Evolutionary conservation across 2,113 vertebrate genomes (phyloP).

Genomic region (Condylura cristata): DNA sequence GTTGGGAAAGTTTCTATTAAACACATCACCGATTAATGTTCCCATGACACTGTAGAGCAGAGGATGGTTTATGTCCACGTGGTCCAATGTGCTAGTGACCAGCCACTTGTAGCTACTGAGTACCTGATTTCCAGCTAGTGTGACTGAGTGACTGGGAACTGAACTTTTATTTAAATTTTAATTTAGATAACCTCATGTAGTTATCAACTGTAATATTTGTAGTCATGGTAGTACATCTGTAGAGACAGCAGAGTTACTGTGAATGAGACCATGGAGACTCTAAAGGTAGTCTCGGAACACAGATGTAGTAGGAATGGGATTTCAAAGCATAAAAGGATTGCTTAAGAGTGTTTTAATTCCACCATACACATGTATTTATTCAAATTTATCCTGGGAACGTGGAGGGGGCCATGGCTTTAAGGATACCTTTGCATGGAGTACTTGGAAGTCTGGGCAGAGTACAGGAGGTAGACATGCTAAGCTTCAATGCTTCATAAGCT

Average conservation of each 20-base stretch:
- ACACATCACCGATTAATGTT: background rate
- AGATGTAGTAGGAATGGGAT: background rate
- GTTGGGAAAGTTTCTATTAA: background rate
- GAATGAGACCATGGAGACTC: background rate
- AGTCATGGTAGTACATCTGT: no score
- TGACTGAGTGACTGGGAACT: background rate
- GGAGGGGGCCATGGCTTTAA: background rate
- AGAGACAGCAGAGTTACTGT: background rate
- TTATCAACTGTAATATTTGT: background rate
- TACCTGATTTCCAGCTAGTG: background rate
- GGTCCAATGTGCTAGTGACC: no score
- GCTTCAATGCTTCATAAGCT: background rate
- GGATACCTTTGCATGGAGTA: rapidly evolving
- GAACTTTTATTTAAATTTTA: background rate
- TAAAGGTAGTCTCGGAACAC: no score
- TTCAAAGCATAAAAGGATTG: background rate
- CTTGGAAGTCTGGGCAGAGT: background rate
- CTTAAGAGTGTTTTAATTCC: background rate
- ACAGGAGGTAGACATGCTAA: background rate
- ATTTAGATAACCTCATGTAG: background rate
- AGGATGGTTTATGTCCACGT: background rate
- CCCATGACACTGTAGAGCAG: background rate
- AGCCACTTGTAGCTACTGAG: background rate
- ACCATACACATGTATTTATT: background rate
- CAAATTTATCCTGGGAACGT: background rate